A percentile compares a stretch with the other conserved stretches of the same genome.
Conservation (phyloP, 2,113 vertebrate genomes). For the Urocynchramus pylzowi region DNA sequence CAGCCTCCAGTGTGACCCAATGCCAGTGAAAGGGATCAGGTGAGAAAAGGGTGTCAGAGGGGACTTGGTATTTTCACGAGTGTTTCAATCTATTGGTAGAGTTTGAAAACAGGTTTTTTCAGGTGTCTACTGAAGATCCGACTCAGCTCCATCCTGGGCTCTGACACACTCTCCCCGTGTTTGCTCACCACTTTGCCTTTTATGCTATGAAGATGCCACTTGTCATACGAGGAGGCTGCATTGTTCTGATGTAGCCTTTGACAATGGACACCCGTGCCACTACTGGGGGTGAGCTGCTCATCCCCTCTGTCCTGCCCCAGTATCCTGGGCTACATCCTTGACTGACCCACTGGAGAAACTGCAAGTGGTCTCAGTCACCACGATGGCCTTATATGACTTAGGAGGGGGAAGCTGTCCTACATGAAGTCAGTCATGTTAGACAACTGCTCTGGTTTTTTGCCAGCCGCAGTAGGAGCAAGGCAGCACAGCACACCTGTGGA, state of each 20-base stretch:
- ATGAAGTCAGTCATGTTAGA: not conserved
- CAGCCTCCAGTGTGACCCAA: not conserved
- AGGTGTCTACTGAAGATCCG: not conserved
- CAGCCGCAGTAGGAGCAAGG: not conserved
- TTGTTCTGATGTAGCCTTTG: not conserved
- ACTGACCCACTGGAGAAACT: not conserved
- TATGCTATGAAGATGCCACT: accelerated
- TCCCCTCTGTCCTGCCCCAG: not conserved
- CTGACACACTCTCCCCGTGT: accelerated
- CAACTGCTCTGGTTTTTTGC: not conserved
- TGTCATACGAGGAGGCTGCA: not conserved
- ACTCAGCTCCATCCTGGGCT: not conserved
- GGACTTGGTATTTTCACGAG: not conserved
- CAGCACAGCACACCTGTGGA: not conserved
- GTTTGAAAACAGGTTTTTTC: not conserved
- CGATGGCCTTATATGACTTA: not conserved
- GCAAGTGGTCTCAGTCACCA: not conserved
- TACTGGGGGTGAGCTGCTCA: not conserved
- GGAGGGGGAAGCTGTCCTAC: not conserved
- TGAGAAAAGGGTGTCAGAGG: not conserved
- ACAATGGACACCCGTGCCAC: accelerated
- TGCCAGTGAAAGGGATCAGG: not conserved
- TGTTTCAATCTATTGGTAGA: not conserved
- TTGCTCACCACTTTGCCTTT: not conserved
- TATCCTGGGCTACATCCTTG: not conserved